These are phyloP conservation scores for Diadromus collaris DNA, from an alignment of 2,888 invertebrate species.

Conservation along the genomic window DNA sequence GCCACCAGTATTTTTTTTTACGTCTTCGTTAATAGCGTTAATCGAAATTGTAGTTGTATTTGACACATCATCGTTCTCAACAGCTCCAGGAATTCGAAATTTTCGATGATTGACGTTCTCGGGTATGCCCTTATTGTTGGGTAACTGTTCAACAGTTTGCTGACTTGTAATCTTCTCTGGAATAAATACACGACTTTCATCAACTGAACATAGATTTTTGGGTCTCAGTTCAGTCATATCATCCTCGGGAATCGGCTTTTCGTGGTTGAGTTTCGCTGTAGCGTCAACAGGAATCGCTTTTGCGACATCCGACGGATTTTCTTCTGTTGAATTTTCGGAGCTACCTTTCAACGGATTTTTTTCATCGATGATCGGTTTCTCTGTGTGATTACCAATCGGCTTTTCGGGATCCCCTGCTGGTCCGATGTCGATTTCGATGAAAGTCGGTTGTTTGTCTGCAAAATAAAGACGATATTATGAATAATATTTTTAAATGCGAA, in stretches of 20 bases:
- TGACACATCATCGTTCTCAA: too few species aligned
- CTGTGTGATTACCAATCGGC: not conserved
- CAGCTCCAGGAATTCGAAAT: too few species aligned
- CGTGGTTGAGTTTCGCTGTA: not conserved
- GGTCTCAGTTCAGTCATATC: not conserved
- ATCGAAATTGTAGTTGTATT: too few species aligned
- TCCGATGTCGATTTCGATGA: not conserved
- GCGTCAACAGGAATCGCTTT: not conserved
- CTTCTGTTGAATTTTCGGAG: not conserved
- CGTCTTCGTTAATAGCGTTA: too few species aligned
- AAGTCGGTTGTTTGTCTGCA: not conserved
- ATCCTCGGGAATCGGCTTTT: not conserved
- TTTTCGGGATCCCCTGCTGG: not conserved
- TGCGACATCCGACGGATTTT: not conserved
- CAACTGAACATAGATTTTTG: not conserved
- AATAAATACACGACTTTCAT: too few species aligned
- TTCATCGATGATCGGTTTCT: not conserved
- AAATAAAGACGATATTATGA: not conserved
- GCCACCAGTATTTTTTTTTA: too few species aligned
- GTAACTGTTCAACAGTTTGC: not conserved
- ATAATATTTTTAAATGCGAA: not conserved
- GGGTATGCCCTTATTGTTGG: too few species aligned
- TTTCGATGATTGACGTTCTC: too few species aligned
- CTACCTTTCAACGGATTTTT: not conserved
- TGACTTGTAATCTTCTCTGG: not conserved